Evolutionary conservation across 2,888 invertebrate genomes (phyloP), one percentile per base, ranked within the genome.

Genomic region (Thymelicus sylvestris): DNA sequence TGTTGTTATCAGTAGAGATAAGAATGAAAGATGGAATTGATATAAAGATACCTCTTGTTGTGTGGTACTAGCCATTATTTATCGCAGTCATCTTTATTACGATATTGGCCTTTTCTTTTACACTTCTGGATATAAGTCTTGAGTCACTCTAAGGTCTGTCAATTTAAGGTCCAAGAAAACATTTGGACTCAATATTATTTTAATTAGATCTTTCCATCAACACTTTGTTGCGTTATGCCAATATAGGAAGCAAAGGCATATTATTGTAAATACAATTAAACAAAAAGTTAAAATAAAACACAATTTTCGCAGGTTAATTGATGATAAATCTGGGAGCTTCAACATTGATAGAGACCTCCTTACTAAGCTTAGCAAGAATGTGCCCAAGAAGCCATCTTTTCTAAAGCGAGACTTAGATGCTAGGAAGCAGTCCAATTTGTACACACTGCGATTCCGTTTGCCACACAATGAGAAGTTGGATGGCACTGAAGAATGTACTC

Each of bases 391-490:
- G 83, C 95, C 97, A 1, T 98, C 99, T 0, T 98, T 98, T 81
- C 93, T 99, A 41, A 98, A 99, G 87, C 95, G 99, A 74, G 99
- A 99, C 89, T 94, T 99, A 76, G 99, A 99, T 86, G 99, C 99
- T 0, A 95, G 98, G 78, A 97, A 98, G 74, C 97, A 98, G 81
- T 99, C 98, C 24, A 99, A 99, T 88, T 96, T 97, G 55, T 99
- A 98, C 88, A 95, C 97, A 48, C 92, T 97, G 77, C 95, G 96
- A 81, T 98, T 98, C 84, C 95, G 98, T 77, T 95, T 99, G 78
- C 99, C 99, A 0, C 95, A 96, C 73, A 95, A 94, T 41, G 99
- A 99, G 92, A 98, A 98, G 87, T 93, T 99, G 72, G 99, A 99
- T 90, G 99, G 99, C 0, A 97, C 97, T 60, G 97, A 98, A 67